A percentile compares a stretch with the other conserved stretches of the same genome.
Conservation (phyloP, 2,888 invertebrate genomes). For the Euphydryas editha region DNA sequence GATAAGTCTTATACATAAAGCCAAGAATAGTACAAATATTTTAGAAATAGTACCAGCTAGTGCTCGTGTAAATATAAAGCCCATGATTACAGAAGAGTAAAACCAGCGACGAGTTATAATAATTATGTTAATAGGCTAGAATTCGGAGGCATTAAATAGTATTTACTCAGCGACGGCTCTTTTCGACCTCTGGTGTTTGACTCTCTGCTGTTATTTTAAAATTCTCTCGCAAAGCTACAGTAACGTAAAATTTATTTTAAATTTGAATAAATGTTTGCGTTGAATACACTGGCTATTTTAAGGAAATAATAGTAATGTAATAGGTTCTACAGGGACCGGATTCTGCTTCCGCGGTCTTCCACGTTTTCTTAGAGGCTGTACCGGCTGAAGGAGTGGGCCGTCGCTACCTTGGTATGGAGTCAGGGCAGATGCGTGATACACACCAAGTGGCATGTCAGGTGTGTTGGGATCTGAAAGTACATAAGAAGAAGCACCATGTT, state of each 20-base stretch:
- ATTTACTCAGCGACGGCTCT: neutral
- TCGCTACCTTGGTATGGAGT: too few relatives aligned
- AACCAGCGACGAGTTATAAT: neutral
- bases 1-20: neutral
- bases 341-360: too few relatives aligned
- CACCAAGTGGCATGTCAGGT: too few relatives aligned
- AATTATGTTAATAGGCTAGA: neutral
- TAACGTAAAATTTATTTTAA: neutral
- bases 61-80: too few relatives aligned
- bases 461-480: too few relatives aligned
- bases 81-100: neutral
- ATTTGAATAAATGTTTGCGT: constrained; percentile 2
- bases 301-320: too few relatives aligned
- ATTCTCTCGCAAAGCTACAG: neutral
- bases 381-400: too few relatives aligned
- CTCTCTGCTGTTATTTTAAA: constrained; percentile 1
- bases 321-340: too few relatives aligned
- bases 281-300: neutral
- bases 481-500: too few relatives aligned
- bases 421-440: too few relatives aligned
- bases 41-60: neutral
- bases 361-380: too few relatives aligned
- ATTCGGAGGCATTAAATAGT: neutral
- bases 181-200: neutral
- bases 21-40: too few relatives aligned